Evolutionary conservation across 2,797 vertebrate species (phyloP).

Genomic region (Hippoglossus hippoglossus): DNA sequence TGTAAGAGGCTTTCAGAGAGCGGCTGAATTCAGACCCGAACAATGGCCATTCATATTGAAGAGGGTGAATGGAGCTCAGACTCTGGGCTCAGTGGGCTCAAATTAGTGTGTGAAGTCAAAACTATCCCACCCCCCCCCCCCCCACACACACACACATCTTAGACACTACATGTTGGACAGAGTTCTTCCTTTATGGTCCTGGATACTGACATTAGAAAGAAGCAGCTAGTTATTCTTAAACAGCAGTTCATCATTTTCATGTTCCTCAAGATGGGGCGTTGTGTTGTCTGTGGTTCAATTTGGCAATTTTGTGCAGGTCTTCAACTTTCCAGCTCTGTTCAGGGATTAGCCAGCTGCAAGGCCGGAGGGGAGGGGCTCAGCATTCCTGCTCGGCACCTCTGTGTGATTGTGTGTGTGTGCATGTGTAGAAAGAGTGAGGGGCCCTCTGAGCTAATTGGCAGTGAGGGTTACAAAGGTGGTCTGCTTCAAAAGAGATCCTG

Average conservation of each 20-base stretch:
- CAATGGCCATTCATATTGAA: conserved; percentile 78
- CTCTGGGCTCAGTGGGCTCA: conserved; percentile 44
- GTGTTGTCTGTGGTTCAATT: conserved; percentile 33
- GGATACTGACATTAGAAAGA: background rate
- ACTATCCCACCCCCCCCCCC: conserved; percentile 59
- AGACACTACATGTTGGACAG: background rate
- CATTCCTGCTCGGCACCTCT: conserved; percentile 83
- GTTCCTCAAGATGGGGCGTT: background rate
- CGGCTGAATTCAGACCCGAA: conserved; percentile 74
- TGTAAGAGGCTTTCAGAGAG: conserved; percentile 69
- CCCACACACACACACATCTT: conserved; percentile 30
- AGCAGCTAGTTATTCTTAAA: background rate
- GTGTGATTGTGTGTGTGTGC: conserved; percentile 62
- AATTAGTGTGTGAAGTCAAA: conserved; percentile 65
- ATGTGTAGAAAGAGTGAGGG: conserved; percentile 68
- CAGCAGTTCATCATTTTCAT: background rate
- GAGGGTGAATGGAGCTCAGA: conserved; percentile 72
- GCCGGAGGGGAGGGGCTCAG: conserved; percentile 72
- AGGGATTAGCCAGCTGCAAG: conserved; percentile 81
- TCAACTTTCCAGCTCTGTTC: conserved; percentile 57
- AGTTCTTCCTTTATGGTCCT: background rate
- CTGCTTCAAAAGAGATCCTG: conserved; percentile 85
- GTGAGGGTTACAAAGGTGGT: conserved; percentile 91
- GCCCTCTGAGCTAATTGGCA: conserved; percentile 91
- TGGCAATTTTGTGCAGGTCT: conserved; percentile 48